A percentile compares a stretch with the other conserved stretches of the same genome.
These are phyloP conservation scores for human (Homo sapiens) DNA, from an alignment of 2,113 vertebrate genomes.

Conservation along the genomic window DNA sequence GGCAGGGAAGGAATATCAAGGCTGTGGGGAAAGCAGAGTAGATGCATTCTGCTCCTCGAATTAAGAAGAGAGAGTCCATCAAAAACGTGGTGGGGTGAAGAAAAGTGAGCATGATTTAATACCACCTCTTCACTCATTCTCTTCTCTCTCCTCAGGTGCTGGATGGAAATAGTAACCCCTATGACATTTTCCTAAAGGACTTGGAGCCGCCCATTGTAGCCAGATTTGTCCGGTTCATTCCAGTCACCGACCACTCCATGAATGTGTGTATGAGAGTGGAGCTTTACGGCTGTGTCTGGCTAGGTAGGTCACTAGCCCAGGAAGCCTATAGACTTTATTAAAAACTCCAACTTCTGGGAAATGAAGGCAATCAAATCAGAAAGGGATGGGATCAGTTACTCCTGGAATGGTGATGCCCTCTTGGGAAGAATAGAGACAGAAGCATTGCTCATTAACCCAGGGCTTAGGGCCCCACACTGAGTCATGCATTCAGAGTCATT, in stretches of 20 bases:
- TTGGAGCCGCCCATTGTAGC: constrained; percentile 96
- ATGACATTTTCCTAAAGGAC: constrained; percentile 96
- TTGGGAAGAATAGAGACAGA: not conserved
- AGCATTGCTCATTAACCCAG: not conserved
- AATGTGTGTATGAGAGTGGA: constrained; percentile 97
- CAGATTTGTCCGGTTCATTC: constrained; percentile 95
- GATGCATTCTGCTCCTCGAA: not conserved
- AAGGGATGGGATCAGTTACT: not conserved
- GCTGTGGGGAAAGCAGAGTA: not conserved
- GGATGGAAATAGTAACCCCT: constrained; percentile 96
- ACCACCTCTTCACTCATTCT: not conserved
- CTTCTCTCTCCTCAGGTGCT: constrained; percentile 87
- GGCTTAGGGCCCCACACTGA: not conserved
- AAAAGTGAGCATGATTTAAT: not conserved
- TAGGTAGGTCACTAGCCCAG: constrained; percentile 86
- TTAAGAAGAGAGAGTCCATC: not conserved
- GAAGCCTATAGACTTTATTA: not conserved
- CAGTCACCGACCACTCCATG: constrained; percentile 94
- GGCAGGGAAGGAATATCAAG: no score
- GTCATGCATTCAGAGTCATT: not conserved
- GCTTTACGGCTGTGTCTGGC: constrained; percentile 97
- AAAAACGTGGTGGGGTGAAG: not conserved
- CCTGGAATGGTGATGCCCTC: not conserved
- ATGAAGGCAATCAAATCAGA: not conserved
- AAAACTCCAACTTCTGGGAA: not conserved